phyloP scores from a whole-genome alignment of 1,140 invertebrate genomes.

The Drosophila punjabiensis region DNA sequence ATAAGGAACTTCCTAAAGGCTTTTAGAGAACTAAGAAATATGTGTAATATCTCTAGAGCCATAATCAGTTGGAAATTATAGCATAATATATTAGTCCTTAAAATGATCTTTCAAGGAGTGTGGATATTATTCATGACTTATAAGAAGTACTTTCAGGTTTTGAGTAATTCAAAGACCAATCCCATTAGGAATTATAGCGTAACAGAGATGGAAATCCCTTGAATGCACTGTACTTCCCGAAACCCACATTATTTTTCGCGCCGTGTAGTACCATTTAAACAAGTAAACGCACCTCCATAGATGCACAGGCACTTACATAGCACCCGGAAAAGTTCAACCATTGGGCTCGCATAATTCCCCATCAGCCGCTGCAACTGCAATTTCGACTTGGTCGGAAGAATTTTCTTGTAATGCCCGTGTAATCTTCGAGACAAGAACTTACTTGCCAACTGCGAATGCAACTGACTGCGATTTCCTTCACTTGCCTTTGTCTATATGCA shows the following conservation, averaged over 20 bases:
- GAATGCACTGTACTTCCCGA: neutral
- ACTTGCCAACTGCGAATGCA: constrained; percentile 29
- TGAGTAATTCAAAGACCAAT: no score
- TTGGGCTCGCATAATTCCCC: constrained; percentile 51
- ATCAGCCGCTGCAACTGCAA: constrained; percentile 51
- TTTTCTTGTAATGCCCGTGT: constrained; percentile 64
- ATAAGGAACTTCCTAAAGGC: no score
- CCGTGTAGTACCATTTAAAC: constrained; percentile 8
- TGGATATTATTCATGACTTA: no score
- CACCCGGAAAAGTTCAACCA: constrained; percentile 7
- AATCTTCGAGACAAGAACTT: constrained; percentile 68
- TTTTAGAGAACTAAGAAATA: no score
- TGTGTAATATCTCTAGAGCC: no score
- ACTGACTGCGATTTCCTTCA: constrained; percentile 6
- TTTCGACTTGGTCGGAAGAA: constrained; percentile 33
- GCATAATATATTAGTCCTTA: no score
- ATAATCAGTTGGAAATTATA: no score
- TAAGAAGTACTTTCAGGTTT: no score
- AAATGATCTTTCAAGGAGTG: no score
- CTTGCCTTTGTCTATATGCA: neutral
- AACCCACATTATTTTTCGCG: neutral
- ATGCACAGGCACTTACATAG: no score
- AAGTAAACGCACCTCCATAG: neutral
- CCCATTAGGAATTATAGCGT: neutral
- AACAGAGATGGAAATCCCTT: neutral